Base-by-base conservation (phyloP, 2,888 invertebrate genomes). In the Oligia strigilis region DNA sequence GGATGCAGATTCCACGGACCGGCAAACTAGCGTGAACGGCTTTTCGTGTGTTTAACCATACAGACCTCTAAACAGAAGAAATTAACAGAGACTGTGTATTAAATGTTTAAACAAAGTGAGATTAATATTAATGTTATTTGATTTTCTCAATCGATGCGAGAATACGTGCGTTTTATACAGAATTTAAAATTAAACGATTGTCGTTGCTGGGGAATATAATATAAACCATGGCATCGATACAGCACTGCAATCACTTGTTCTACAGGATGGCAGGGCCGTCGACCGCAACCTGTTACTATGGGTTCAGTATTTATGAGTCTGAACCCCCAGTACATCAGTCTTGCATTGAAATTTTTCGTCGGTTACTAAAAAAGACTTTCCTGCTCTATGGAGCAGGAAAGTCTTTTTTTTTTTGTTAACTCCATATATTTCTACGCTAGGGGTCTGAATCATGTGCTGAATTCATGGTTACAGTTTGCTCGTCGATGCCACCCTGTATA, bases 91-190 rank as follows among this genome's bases (percentile, higher is more conserved):
- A 19, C 13, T n/a, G 13, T 46, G 17, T 11, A 11, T 55, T 65
- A 65, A 70, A 70, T 69, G 11, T 49, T 67, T n/a, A n/a, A n/a
- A n/a, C 40, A 60, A 65, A 80, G 46, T 80, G 75, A 75, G 65
- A 80, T 77, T 70, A 62, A 69, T 65, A 49, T 60, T 72, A 75
- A 75, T 29, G 29, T 29, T 9, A 43, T 29, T 40, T 62, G 43
- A 40, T 55, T 62, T 72, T 64, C 8, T 55, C n/a, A 65, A 52
- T 65, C 14, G 49, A 52, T 36, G 9, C 72, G n/a, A 40, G 4
- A 49, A 29, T 36, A 36, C 11, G 43, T 46, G 17, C 46, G 5
- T 36, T 72, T 36, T 8, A 17, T 23, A 58, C 17, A 1, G 0
- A 72, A 23, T 19, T 17, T 0, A 49, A 0, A 49, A 14, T 58